These are phyloP conservation scores for Myrmecophaga tridactyla DNA, from an alignment of 2,113 vertebrate species.

Conservation along the genomic window DNA sequence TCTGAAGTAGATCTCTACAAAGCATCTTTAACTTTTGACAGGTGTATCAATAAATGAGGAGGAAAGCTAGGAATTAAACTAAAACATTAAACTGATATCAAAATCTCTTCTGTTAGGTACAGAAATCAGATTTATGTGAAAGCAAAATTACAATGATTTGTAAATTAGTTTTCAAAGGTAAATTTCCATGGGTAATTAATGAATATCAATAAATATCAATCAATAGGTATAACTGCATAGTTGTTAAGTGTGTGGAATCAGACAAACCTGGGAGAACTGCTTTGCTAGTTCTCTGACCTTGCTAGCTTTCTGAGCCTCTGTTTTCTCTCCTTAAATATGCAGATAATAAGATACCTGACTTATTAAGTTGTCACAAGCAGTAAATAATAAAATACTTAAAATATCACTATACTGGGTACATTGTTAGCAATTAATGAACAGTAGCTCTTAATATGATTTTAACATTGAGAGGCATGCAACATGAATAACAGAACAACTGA, in stretches of 20 bases:
- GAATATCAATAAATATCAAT: background rate
- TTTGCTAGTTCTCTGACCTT: background rate
- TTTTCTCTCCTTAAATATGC: background rate
- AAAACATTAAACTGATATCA: too few species aligned
- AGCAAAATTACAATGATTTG: background rate
- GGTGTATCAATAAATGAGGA: too few species aligned
- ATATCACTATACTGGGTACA: background rate
- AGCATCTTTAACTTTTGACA: too few species aligned
- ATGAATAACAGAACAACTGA: background rate
- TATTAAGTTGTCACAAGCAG: background rate
- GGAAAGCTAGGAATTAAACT: too few species aligned
- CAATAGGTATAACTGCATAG: background rate
- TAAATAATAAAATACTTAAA: background rate
- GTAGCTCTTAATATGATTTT: conserved; percentile 28
- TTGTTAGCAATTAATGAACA: background rate
- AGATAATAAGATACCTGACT: background rate
- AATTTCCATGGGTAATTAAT: background rate
- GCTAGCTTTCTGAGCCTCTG: background rate
- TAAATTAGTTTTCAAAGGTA: conserved; percentile 34
- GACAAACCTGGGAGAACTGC: background rate
- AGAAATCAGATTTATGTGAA: too few species aligned
- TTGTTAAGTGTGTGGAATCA: background rate
- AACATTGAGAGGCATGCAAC: conserved; percentile 1
- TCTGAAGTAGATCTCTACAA: too few species aligned
- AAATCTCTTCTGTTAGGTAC: too few species aligned